Base-by-base conservation (phyloP, 2,797 vertebrate genomes). In the Neoniphon sammara region DNA sequence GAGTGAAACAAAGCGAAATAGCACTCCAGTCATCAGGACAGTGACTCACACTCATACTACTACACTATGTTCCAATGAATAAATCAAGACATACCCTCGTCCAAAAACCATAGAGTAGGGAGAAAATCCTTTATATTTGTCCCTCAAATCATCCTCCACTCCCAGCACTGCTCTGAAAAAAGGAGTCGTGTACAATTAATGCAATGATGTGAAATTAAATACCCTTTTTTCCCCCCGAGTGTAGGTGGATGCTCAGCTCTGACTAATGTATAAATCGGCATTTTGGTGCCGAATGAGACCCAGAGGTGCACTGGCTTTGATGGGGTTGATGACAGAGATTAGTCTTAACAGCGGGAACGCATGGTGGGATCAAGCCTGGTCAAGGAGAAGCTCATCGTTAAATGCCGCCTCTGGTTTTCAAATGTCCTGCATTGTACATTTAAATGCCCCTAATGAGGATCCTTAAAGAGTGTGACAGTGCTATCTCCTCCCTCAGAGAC, bases 121-220 rank as follows among this genome's bases (percentile, higher is more conserved):
- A 68, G 47, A 66, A 59, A 66, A 30, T 47, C 21, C 21, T 73
- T 8, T 18, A 31, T 44, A 63, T 63, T 54, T 11, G 57, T 64
- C 70, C 71, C 63, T 77, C 55, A 65, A 58, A 55, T 53, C 65
- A 46, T 65, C 58, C 55, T 68, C 66, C 39, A 66, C 7, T 31
- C 55, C 34, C 61, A 31, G 20, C 17, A 30, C 55, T 20, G 44
- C 66, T 61, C 20, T 11, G 11, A 14, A 66, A 70, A 47, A 59
- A 47, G 25, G 21, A 67, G n/a, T 66, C 31, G 34, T 39, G 8
- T 27, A 72, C 73, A 71, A 57, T 83, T 78, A 76, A 84, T 83
- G 69, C 62, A 65, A 75, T 83, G 78, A 85, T 83, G 60, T 78
- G 56, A 85, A 78, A 86, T 83, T 82, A 88, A 88, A 83, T 58